A percentile compares a stretch with the other conserved stretches of the same genome.
Conservation (phyloP, 2,888 invertebrate species). For the Molorchus minor region DNA sequence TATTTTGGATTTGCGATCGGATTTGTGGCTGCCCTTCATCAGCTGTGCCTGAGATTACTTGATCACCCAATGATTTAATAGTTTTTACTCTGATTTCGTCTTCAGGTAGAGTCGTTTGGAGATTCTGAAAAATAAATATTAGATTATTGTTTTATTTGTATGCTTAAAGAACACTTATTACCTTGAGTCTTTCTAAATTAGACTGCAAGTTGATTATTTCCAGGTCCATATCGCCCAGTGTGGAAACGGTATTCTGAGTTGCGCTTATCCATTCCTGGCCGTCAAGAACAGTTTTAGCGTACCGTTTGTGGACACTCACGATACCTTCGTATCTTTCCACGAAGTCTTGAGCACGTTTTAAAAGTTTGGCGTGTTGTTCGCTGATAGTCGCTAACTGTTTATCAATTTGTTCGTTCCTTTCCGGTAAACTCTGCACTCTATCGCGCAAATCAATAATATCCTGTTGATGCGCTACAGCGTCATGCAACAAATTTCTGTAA, state of each 20-base stretch:
- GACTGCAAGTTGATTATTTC: conserved; percentile 87
- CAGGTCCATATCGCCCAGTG: conserved; percentile 85
- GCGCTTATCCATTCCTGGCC: conserved; percentile 88
- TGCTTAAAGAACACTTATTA: conserved; percentile 28
- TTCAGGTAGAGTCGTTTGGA: conserved; percentile 82
- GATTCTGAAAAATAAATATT: conserved; percentile 67
- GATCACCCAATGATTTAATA: conserved; percentile 85
- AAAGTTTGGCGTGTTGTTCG: conserved; percentile 76
- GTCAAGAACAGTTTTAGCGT: conserved; percentile 86
- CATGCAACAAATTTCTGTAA: conserved; percentile 83
- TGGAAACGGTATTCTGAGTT: conserved; percentile 80
- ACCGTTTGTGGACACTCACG: conserved; percentile 89
- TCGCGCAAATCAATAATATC: conserved; percentile 83
- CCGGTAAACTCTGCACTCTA: conserved; percentile 82
- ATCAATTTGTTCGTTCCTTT: conserved; percentile 78
- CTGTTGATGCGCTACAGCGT: conserved; percentile 85
- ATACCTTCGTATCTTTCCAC: conserved; percentile 88
- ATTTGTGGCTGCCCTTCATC: conserved; percentile 85
- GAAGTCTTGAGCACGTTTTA: conserved; percentile 76
- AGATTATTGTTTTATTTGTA: no score
- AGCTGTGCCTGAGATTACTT: conserved; percentile 87
- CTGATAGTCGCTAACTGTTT: conserved; percentile 75
- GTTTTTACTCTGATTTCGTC: conserved; percentile 85
- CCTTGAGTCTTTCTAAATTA: conserved; percentile 83
- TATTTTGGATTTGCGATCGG: conserved; percentile 85